Base-by-base conservation (phyloP, 2,888 invertebrate species). In the Caradrina clavipalpis region DNA sequence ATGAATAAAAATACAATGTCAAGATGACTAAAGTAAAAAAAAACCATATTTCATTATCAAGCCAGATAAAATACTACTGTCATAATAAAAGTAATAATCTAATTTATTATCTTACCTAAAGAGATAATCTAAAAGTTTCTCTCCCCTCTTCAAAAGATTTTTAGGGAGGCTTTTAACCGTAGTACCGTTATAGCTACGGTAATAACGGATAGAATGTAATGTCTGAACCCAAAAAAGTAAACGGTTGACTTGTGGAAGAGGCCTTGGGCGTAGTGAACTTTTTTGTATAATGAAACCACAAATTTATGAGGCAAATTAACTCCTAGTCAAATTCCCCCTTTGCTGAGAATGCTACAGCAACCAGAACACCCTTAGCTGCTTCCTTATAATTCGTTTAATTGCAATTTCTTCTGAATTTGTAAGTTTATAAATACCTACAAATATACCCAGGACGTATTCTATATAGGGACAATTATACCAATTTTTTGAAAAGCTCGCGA, bases 21-120 rank as follows among this genome's bases (percentile, higher is more conserved):
- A 35, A 22, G n/a, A 49, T 49, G 1, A 47, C 15, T 21, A 21
- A 50, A 39, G 15, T 15, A 1, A 4, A 39, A 15, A 35, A n/a
- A n/a, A 4, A 31, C 4, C 17, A 26, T 17, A 39, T 57, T 69
- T 59, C 45, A 42, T 1, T 3, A 31, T 31, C 2, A 31, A 31
- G 0, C 4, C 31, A 39, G 51, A 57, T 59, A 59, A 56, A 15
- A 6, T 11, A 49, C 11, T 1, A n/a, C 11, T 13, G 42, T 42
- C 19, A 60, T n/a, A 17, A 15, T 35, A 39, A 70, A 59, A 71
- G 22, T 47, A 49, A 22, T 55, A 56, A 60, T 50, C 63, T 71
- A 53, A 21, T 47, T 66, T 66, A 54, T 69, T 66, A 70, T 79
- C 73, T 77, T 68, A 35, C 35, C 35, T 35, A 35, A 45, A 53